Evolutionary conservation across 2,888 invertebrate species (phyloP).

Genomic region (Tetragnatha montana): DNA sequence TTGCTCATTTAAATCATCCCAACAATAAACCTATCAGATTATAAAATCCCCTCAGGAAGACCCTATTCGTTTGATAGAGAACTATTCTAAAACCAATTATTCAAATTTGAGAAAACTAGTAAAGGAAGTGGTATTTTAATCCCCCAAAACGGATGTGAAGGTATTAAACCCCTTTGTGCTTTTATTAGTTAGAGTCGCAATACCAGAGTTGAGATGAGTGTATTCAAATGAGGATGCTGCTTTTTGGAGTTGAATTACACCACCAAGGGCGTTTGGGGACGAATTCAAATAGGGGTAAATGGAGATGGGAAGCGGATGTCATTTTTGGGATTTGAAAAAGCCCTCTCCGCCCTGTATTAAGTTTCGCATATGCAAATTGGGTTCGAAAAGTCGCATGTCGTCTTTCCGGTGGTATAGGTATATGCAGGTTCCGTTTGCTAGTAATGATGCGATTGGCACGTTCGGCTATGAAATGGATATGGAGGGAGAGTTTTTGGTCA

Average conservation of each 20-base stretch:
- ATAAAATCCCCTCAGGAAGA: too few species aligned
- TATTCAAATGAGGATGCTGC: constrained; percentile 51
- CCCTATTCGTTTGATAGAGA: too few species aligned
- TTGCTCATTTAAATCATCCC: too few species aligned
- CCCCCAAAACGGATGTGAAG: too few species aligned
- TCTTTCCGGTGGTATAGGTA: background rate
- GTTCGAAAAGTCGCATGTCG: background rate
- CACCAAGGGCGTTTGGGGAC: background rate
- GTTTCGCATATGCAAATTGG: constrained; percentile 29
- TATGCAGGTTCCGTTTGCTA: background rate
- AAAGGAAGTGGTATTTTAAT: background rate
- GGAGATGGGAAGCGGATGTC: constrained; percentile 11
- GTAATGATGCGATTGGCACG: background rate
- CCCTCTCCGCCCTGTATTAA: background rate
- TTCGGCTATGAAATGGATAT: background rate
- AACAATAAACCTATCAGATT: too few species aligned
- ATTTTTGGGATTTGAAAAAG: constrained; percentile 15
- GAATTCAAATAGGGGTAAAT: constrained; percentile 16
- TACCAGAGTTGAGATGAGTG: background rate
- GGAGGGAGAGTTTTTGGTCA: background rate
- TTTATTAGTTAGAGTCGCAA: background rate
- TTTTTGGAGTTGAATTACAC: constrained; percentile 39
- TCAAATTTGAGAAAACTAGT: background rate
- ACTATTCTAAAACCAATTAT: background rate
- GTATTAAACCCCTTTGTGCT: too few species aligned